A percentile compares a stretch with the other conserved stretches of the same genome.
Evolutionary conservation across 1,140 invertebrate genomes (phyloP).

Genomic region (Babylonia areolata): DNA sequence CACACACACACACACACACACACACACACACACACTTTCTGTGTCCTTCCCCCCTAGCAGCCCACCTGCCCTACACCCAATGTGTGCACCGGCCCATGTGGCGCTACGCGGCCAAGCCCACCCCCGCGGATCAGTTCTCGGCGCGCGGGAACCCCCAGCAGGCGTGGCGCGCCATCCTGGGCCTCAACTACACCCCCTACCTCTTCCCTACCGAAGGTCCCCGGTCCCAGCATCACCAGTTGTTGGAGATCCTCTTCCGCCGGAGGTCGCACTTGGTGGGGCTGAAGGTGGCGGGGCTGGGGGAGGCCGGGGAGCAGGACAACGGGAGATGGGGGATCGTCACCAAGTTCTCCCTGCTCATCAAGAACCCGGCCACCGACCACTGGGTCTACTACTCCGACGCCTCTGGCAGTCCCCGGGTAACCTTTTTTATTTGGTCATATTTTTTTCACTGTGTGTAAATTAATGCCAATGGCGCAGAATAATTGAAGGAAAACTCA

Average conservation of each 20-base stretch:
- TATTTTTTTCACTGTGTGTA: too few species aligned
- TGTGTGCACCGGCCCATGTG: background rate
- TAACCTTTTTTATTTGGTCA: too few species aligned
- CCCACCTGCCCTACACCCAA: background rate
- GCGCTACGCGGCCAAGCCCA: conserved; percentile 20
- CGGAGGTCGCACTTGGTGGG: background rate
- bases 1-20: too few species aligned
- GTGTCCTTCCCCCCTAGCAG: background rate
- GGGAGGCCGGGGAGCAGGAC: conserved; percentile 5
- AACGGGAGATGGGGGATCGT: background rate
- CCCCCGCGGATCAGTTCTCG: background rate
- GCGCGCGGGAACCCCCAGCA: conserved; percentile 30
- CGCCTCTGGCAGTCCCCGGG: background rate
- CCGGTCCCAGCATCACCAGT: conserved; percentile 3
- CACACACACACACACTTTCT: too few species aligned
- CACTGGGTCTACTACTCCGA: conserved; percentile 15
- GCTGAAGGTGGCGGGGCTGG: conserved; percentile 12
- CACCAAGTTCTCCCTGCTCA: conserved; percentile 18
- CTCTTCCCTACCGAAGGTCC: conserved; percentile 29
- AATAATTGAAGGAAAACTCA: too few species aligned
- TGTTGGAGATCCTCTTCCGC: conserved; percentile 27
- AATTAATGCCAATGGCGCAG: too few species aligned
- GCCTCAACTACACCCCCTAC: conserved; percentile 22
- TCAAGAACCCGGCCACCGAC: background rate
- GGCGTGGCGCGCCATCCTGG: conserved; percentile 29